These are phyloP conservation scores for Agapornis canus DNA, from an alignment of 2,797 vertebrate species.

Conservation along the genomic window DNA sequence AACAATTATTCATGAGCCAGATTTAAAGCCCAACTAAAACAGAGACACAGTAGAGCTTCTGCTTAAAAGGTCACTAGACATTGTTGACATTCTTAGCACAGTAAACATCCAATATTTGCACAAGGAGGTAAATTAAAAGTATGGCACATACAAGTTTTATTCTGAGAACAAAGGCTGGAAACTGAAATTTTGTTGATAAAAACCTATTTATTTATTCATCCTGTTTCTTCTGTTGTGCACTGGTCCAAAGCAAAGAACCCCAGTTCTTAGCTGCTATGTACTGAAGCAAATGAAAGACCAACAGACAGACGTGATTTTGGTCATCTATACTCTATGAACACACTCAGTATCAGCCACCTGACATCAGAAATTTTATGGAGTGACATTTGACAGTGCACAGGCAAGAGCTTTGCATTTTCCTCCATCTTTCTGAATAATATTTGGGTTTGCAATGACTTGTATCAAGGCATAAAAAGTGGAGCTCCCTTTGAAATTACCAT, in stretches of 20 bases:
- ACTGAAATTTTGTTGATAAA: not conserved
- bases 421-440: not conserved
- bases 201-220: not conserved
- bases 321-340: not conserved
- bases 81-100: not conserved
- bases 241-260: not conserved
- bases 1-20: not conserved
- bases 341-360: not conserved
- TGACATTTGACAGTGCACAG: not conserved
- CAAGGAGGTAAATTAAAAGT: not conserved
- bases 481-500: not conserved
- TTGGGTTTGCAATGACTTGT: not conserved
- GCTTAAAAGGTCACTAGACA: not conserved
- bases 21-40: not conserved
- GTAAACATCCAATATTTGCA: not conserved
- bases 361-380: not conserved
- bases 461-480: not conserved
- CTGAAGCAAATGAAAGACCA: not conserved
- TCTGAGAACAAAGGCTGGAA: not conserved
- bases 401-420: not conserved
- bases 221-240: not conserved
- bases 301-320: not conserved
- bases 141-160: not conserved
- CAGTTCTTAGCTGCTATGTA: not conserved
- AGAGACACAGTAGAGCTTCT: not conserved